Conservation (phyloP, 2,113 vertebrate species). For the Mormoops blainvillei region DNA sequence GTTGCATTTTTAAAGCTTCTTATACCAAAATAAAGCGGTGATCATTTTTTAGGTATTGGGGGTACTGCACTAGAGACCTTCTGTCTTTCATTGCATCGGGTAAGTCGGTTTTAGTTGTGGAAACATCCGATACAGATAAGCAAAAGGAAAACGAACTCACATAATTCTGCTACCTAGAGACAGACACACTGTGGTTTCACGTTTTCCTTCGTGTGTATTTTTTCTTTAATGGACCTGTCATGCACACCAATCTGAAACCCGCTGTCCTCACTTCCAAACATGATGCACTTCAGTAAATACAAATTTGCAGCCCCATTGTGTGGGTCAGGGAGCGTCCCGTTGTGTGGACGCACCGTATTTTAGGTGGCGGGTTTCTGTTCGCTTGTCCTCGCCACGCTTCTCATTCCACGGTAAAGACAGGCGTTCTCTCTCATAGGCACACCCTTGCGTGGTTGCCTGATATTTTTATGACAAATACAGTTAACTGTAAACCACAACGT, state of each 20-base stretch:
- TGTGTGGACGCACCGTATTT: neutral
- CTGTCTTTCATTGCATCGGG: neutral
- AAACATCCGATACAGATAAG: neutral
- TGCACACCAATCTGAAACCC: neutral
- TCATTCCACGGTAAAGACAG: neutral
- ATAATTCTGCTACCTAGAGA: neutral
- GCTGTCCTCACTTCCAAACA: neutral
- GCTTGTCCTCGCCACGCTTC: neutral
- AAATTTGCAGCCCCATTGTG: neutral
- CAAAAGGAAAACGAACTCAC: neutral
- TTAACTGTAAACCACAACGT: neutral
- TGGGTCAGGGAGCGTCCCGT: too few species aligned
- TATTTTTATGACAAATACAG: neutral
- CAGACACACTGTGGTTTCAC: neutral
- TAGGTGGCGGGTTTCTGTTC: neutral
- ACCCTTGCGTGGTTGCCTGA: neutral
- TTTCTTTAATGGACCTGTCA: neutral
- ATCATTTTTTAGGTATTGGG: neutral
- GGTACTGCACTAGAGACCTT: neutral
- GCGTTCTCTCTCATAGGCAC: neutral
- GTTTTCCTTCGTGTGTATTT: neutral
- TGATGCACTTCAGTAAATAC: neutral
- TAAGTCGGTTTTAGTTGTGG: neutral
- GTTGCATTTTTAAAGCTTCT: neutral
- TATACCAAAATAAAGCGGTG: neutral